Conservation (phyloP, 92 coral and sea anemone species). For the Zoanthus gigantus region DNA sequence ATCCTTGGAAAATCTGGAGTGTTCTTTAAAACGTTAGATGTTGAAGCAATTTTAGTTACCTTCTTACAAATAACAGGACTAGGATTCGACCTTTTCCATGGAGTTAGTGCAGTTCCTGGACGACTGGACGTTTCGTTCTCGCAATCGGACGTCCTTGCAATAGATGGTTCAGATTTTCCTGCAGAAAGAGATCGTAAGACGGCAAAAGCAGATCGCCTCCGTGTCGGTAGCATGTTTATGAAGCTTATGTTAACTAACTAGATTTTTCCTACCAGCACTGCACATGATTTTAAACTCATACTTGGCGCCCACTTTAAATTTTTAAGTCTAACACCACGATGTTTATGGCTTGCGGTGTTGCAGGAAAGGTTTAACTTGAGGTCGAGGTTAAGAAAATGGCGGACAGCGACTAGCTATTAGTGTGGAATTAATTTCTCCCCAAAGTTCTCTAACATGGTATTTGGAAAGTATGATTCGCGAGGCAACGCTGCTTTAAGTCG, state of each 20-base stretch:
- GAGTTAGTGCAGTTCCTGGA: slow-evolving; percentile 16
- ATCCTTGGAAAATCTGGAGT: slow-evolving; percentile 34
- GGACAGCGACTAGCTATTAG: background rate
- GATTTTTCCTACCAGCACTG: too few species aligned
- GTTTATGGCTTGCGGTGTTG: slow-evolving; percentile 41
- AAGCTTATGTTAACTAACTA: background rate
- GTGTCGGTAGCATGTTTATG: slow-evolving; percentile 12
- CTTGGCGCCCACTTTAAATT: slow-evolving; percentile 20
- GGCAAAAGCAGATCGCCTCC: slow-evolving; percentile 38
- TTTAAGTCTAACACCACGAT: background rate
- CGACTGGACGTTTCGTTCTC: slow-evolving; percentile 30
- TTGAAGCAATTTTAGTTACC: slow-evolving; percentile 44
- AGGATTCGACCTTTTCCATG: slow-evolving; percentile 46
- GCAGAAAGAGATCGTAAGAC: slow-evolving; percentile 42
- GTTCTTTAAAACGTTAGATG: background rate
- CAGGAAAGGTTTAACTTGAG: background rate
- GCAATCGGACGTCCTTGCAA: slow-evolving; percentile 12
- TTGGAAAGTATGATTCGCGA: slow-evolving; percentile 32
- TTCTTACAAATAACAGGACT: slow-evolving; percentile 48
- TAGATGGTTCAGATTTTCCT: slow-evolving; percentile 39
- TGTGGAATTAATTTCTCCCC: background rate
- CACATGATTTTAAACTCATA: background rate
- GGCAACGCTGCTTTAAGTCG: slow-evolving; percentile 45
- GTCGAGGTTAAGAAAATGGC: slow-evolving; percentile 9
- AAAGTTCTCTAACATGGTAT: background rate